Evolutionary conservation across 2,797 vertebrate genomes (phyloP).

Genomic region (Acrossocheilus wenchowensis): DNA sequence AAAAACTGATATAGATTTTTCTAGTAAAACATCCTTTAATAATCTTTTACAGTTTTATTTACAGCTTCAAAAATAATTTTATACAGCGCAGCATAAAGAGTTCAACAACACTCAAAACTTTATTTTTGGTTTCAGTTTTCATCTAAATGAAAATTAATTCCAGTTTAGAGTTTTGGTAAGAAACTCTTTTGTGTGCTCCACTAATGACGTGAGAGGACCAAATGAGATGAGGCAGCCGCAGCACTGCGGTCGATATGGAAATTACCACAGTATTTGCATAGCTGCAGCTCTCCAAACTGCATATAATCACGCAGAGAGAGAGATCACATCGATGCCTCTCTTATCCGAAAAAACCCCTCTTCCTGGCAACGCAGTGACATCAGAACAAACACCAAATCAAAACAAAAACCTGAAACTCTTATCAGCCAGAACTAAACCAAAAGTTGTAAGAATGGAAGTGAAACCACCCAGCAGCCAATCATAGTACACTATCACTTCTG

Average conservation of each 20-base stretch:
- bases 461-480: not conserved
- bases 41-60: too few relatives aligned
- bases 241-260: not conserved
- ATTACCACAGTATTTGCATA: conserved; percentile 32
- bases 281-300: not conserved
- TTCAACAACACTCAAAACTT: not conserved
- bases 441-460: conserved; percentile 18
- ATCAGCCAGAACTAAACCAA: not conserved
- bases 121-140: not conserved
- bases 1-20: too few relatives aligned
- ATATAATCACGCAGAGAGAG: not conserved
- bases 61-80: too few relatives aligned
- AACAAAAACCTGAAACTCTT: not conserved
- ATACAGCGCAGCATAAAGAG: not conserved
- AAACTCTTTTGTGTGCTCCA: not conserved
- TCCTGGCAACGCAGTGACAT: conserved; percentile 8
- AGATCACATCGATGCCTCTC: not conserved
- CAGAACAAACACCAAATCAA: conserved; percentile 5
- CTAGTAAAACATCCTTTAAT: too few relatives aligned
- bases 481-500: not conserved
- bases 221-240: not conserved
- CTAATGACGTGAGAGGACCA: not conserved
- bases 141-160: not conserved
- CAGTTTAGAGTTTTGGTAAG: not conserved
- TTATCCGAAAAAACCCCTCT: not conserved